These are phyloP conservation scores for Drosophila pachea DNA, from an alignment of 1,140 invertebrate species.

Conservation along the genomic window DNA sequence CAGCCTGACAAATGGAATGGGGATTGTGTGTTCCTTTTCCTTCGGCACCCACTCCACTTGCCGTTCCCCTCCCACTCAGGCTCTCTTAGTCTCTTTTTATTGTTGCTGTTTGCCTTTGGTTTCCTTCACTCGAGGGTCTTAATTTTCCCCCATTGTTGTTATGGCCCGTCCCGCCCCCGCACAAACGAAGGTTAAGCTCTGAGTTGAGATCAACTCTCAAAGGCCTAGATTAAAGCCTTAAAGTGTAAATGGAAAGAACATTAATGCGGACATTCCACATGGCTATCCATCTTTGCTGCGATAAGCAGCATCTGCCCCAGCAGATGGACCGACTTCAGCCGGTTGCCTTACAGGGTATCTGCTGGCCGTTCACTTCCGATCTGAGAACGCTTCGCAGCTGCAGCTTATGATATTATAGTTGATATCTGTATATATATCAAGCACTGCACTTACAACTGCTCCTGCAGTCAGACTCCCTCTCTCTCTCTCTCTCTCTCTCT, in stretches of 20 bases:
- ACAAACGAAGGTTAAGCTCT: conserved; percentile 50
- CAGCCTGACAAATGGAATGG: conserved; percentile 26
- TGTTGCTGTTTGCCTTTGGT: conserved; percentile 31
- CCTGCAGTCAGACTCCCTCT: no score
- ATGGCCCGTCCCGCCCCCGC: conserved; percentile 9
- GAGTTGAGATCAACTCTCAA: conserved; percentile 33
- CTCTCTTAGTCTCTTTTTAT: background rate
- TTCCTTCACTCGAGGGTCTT: conserved; percentile 58
- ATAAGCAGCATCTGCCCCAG: no score
- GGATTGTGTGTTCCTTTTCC: conserved; percentile 27
- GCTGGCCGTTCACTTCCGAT: no score
- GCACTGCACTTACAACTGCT: no score
- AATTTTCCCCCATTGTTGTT: conserved; percentile 66
- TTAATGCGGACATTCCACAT: conserved; percentile 15
- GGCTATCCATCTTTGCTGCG: background rate
- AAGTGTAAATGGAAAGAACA: background rate
- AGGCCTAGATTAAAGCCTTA: conserved; percentile 58
- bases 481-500: no score
- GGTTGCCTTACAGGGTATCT: no score
- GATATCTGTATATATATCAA: no score
- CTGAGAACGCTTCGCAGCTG: no score
- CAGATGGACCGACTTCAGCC: no score
- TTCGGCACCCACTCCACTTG: background rate
- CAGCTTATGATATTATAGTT: no score
- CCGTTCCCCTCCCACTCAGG: conserved; percentile 1